Percentiles rank a stretch among this genome's conserved stretches.
Evolutionary conservation across 2,888 invertebrate genomes (phyloP).

Genomic region (Macaria notata): DNA sequence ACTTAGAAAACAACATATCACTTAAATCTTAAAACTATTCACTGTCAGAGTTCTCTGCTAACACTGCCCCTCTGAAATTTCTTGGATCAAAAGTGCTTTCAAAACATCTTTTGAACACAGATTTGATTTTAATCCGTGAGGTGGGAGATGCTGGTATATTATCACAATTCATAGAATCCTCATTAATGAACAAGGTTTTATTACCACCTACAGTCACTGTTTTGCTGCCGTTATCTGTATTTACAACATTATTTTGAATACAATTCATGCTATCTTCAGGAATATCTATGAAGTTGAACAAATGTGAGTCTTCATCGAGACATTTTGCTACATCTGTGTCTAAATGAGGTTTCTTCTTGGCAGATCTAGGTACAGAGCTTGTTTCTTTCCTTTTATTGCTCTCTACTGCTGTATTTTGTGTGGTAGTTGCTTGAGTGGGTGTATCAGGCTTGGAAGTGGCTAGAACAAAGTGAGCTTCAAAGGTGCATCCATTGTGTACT

Average conservation of each 20-base stretch:
- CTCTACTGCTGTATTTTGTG: conserved; percentile 64
- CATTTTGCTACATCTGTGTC: conserved; percentile 63
- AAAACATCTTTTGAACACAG: conserved; percentile 88
- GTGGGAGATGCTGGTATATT: conserved; percentile 83
- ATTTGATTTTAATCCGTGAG: conserved; percentile 81
- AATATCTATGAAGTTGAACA: conserved; percentile 74
- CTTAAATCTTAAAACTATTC: conserved; percentile 47
- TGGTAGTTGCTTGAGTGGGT: conserved; percentile 60
- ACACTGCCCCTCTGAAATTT: conserved; percentile 81
- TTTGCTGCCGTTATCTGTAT: neutral
- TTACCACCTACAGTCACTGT: conserved; percentile 20
- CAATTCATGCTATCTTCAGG: conserved; percentile 48
- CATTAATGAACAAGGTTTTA: conserved; percentile 30
- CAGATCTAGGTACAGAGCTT: conserved; percentile 39
- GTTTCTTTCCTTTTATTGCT: conserved; percentile 56
- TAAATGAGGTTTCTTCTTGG: conserved; percentile 66
- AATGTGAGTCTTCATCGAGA: conserved; percentile 74
- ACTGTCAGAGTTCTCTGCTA: conserved; percentile 89
- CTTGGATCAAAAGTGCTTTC: conserved; percentile 86
- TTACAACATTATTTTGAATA: conserved; percentile 36
- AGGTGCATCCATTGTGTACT: conserved; percentile 86
- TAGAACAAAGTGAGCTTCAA: conserved; percentile 90
- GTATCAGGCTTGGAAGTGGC: conserved; percentile 87
- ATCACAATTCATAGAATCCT: conserved; percentile 63
- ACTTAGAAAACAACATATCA: too few species aligned